phyloP scores from a whole-genome alignment of 2,113 vertebrate species.

The Podiceps cristatus region DNA sequence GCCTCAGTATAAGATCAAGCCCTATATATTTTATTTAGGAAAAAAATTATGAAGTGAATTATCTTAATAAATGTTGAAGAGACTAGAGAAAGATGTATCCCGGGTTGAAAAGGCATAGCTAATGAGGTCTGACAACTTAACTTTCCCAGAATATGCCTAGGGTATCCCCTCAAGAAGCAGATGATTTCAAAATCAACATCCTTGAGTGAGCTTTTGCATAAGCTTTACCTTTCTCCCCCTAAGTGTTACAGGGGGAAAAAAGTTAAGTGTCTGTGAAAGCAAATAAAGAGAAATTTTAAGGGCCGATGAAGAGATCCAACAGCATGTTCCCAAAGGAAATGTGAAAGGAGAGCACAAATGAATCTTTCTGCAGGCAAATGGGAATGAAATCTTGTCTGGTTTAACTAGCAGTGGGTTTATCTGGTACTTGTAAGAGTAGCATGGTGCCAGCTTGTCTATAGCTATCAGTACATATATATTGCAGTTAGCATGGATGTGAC shows the following conservation, averaged over 20 bases:
- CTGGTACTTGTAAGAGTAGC: background rate
- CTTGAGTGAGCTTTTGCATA: slow-evolving; percentile 40
- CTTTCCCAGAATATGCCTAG: slow-evolving; percentile 39
- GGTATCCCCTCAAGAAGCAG: slow-evolving; percentile 67
- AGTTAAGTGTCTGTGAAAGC: slow-evolving; percentile 43
- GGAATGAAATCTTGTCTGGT: slow-evolving; percentile 5
- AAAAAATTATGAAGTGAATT: slow-evolving; percentile 1
- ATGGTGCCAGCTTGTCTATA: slow-evolving; percentile 47
- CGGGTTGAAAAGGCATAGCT: slow-evolving; percentile 33
- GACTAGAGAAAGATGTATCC: slow-evolving; percentile 34
- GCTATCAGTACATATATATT: slow-evolving; percentile 26
- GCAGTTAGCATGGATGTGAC: slow-evolving; percentile 34
- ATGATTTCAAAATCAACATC: slow-evolving; percentile 39
- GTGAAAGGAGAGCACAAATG: background rate
- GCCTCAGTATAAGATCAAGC: background rate
- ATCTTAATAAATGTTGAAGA: slow-evolving; percentile 32
- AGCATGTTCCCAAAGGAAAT: background rate
- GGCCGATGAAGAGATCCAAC: slow-evolving; percentile 30
- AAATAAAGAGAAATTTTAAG: slow-evolving; percentile 46
- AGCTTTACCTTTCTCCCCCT: slow-evolving; percentile 37
- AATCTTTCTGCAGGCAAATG: background rate
- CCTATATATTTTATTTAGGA: slow-evolving; percentile 34
- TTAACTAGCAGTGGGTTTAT: slow-evolving; percentile 34
- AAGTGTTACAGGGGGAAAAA: slow-evolving; percentile 36
- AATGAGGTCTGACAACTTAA: slow-evolving; percentile 61